phyloP scores from a whole-genome alignment of 2,797 vertebrate genomes.

The Carcharodon carcharias region DNA sequence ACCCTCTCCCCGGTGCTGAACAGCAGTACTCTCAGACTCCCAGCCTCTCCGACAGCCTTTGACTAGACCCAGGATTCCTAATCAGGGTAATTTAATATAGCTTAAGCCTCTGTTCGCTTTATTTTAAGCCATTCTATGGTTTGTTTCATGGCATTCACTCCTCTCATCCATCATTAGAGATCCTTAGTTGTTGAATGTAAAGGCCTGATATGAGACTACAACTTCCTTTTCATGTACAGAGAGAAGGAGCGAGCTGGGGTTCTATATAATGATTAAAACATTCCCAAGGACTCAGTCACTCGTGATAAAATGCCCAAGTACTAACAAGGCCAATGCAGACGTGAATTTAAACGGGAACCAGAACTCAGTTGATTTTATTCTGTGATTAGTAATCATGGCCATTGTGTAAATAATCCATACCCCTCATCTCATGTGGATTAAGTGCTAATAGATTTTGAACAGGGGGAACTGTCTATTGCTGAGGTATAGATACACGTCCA shows the following conservation, averaged over 20 bases:
- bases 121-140: slow-evolving; percentile 76
- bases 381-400: slow-evolving; percentile 33
- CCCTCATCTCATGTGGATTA: slow-evolving; percentile 35
- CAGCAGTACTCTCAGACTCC: slow-evolving; percentile 72
- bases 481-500: slow-evolving; percentile 28
- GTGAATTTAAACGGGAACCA: slow-evolving; percentile 28
- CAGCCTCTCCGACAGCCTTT: slow-evolving; percentile 80
- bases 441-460: slow-evolving; percentile 36
- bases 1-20: slow-evolving; percentile 85
- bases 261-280: slow-evolving; percentile 32
- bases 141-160: slow-evolving; percentile 85
- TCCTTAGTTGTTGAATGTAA: slow-evolving; percentile 71
- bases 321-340: slow-evolving; percentile 12
- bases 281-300: slow-evolving; percentile 35
- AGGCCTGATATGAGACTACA: slow-evolving; percentile 68
- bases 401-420: slow-evolving; percentile 35
- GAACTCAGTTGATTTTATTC: slow-evolving; percentile 27
- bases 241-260: slow-evolving; percentile 7
- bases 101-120: slow-evolving; percentile 82
- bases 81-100: slow-evolving; percentile 99
- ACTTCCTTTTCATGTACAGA: slow-evolving; percentile 62
- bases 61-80: slow-evolving; percentile 86
- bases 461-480: slow-evolving; percentile 23
- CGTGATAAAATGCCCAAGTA: slow-evolving; percentile 26
- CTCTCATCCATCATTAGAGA: slow-evolving; percentile 74